Evolutionary conservation across 1,140 invertebrate species (phyloP), one percentile per base, ranked within the genome.

Genomic region (Piezodorus guildinii): DNA sequence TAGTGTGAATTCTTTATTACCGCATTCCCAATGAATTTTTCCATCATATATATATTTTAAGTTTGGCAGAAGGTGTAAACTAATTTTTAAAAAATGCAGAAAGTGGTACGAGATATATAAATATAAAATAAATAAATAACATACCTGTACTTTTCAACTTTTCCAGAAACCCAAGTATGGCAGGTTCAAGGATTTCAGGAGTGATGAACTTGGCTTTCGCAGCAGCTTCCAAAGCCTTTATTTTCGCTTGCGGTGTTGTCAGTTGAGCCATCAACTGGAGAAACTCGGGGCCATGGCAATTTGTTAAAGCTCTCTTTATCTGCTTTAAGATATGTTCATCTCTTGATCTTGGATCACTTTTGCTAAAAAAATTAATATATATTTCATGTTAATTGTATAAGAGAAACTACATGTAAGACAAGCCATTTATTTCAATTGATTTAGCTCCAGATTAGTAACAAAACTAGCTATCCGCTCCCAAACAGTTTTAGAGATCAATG

Each of bases 301-400:
- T 74, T 67, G 84, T 82, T 10, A 90, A 73, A 67, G 83, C 77
- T 44, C 80, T 81, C 69, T 85, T 84, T n/a, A 91, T 72, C 69
- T 88, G 86, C 70, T 88, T 86, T 56, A 94, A 77, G 45, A 94
- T 75, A 76, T 95, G 90, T 49, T 94, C 80, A 74, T 96, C 93
- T 69, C 88, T 81, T 0, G 91, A 86, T 69, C 86, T 81, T 70
- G 88, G 85, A 65, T 88, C 91, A 74, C 90, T 91, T 74, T 88
- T 89, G 68, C 87, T 91, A 71, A 86, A 81, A 65, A 71, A 17
- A 44, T n/a, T 51, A 17, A 5, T 4, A 21, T 3, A 51, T 21
- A 51, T 5, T 51, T 17, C 6, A n/a, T 51, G n/a, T n/a, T n/a
- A n/a, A n/a, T n/a, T n/a, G n/a, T n/a, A n/a, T n/a, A n/a, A n/a